Evolutionary conservation across 2,888 invertebrate species (phyloP).

Genomic region (Agonopterix alstromeriana): DNA sequence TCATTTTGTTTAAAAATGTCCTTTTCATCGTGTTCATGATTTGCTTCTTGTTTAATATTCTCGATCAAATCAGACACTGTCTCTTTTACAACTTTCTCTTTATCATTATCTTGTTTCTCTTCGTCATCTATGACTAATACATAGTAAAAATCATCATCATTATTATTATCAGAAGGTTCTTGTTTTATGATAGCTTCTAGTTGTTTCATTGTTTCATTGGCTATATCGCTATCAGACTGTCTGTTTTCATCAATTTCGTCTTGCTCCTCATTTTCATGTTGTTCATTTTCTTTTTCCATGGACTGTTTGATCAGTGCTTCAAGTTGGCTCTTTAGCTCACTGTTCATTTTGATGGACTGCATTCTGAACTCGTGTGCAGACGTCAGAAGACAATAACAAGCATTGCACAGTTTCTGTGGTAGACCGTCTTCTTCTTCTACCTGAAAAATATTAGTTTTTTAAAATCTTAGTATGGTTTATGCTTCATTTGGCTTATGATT

Average conservation of each 20-base stretch:
- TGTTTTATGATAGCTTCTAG: conserved; percentile 55
- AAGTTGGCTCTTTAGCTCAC: conserved; percentile 52
- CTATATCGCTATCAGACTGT: conserved; percentile 35
- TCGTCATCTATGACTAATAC: conserved; percentile 65
- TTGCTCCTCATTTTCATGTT: too few species aligned
- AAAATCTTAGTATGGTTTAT: too few species aligned
- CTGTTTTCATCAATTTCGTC: not conserved
- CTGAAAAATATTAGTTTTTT: conserved; percentile 34
- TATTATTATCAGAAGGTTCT: conserved; percentile 60
- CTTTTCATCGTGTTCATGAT: conserved; percentile 2
- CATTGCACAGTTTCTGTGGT: conserved; percentile 58
- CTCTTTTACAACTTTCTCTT: conserved; percentile 7
- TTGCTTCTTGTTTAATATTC: conserved; percentile 6
- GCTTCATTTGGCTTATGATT: too few species aligned
- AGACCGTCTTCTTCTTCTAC: conserved; percentile 54
- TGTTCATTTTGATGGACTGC: conserved; percentile 66
- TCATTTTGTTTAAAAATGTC: conserved; percentile 7
- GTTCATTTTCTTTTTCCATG: conserved; percentile 15
- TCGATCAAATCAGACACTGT: conserved; percentile 17
- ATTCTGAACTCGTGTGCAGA: conserved; percentile 59
- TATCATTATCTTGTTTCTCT: conserved; percentile 21
- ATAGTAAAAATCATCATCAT: conserved; percentile 68
- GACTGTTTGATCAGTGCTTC: conserved; percentile 31
- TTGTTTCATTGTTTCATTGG: conserved; percentile 54
- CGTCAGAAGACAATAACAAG: conserved; percentile 50